Conservation (phyloP, 2,797 vertebrate species). For the Trematomus bernacchii region DNA sequence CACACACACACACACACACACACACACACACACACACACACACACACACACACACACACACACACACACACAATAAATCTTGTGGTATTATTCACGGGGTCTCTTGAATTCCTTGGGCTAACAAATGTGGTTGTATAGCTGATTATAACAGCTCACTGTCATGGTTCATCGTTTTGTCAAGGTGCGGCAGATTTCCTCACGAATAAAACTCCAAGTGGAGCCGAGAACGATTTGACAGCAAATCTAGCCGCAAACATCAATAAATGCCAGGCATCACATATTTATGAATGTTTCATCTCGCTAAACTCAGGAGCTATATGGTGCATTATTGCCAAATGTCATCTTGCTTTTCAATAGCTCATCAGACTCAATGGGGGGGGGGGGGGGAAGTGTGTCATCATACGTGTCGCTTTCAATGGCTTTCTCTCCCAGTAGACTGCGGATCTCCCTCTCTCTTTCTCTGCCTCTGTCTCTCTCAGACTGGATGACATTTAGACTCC, state of each 20-base stretch:
- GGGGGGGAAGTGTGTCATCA: constrained; percentile 70
- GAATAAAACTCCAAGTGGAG: constrained; percentile 62
- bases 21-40: no score
- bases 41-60: no score
- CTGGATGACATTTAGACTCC: constrained; percentile 79
- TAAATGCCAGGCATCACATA: constrained; percentile 83
- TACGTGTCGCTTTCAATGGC: constrained; percentile 72
- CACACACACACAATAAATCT: constrained; percentile 45
- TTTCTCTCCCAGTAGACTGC: constrained; percentile 71
- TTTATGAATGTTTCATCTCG: constrained; percentile 82
- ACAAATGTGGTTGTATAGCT: constrained; percentile 56
- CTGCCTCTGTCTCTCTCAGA: constrained; percentile 53
- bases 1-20: no score
- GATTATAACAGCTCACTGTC: constrained; percentile 59
- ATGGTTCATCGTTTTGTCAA: constrained; percentile 55
- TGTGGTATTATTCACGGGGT: constrained; percentile 53
- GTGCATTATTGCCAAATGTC: constrained; percentile 83
- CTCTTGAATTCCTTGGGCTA: constrained; percentile 54
- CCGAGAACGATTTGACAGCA: constrained; percentile 68
- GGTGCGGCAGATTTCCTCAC: constrained; percentile 52
- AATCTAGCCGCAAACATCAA: constrained; percentile 75
- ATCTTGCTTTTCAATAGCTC: constrained; percentile 81
- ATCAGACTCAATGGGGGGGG: constrained; percentile 74
- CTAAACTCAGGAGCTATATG: constrained; percentile 75
- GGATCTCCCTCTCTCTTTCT: constrained; percentile 63